Conservation (phyloP, 2,113 vertebrate species). For the Sturnira hondurensis region DNA sequence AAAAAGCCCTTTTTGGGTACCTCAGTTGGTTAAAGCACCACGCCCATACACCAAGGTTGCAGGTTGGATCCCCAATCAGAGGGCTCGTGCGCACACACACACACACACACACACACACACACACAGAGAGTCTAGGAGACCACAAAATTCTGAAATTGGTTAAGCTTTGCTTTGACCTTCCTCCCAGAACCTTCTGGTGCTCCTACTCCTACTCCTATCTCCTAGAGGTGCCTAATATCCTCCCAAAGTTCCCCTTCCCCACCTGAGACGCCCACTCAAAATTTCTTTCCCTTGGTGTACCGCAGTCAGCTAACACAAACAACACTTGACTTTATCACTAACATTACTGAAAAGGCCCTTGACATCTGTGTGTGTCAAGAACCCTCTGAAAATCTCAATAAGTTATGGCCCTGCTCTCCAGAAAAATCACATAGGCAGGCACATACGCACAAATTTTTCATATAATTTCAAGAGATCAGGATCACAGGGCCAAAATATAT, state of each 20-base stretch:
- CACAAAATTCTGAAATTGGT: not conserved
- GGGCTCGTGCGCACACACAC: too few relatives aligned
- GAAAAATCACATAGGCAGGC: not conserved
- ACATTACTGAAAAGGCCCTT: not conserved
- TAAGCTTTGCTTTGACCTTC: not conserved
- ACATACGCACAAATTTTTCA: not conserved
- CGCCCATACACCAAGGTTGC: too few relatives aligned
- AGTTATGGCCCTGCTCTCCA: not conserved
- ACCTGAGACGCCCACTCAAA: constrained; percentile 4
- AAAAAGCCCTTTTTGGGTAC: too few relatives aligned
- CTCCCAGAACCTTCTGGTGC: not conserved
- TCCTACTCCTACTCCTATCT: not conserved
- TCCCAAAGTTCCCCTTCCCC: not conserved
- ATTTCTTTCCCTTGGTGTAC: not conserved
- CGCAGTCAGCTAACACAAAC: not conserved
- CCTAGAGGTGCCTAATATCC: not conserved
- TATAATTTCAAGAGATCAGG: constrained; percentile 15
- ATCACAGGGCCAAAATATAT: not conserved
- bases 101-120: too few relatives aligned
- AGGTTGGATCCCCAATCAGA: too few relatives aligned
- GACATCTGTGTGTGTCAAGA: not conserved
- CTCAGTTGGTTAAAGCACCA: too few relatives aligned
- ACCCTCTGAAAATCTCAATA: not conserved
- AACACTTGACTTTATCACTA: constrained; percentile 22
- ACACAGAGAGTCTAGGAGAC: not conserved